Evolutionary conservation across 1,140 invertebrate genomes (phyloP).

Genomic region (roundworm (Caenorhabditis elegans)): DNA sequence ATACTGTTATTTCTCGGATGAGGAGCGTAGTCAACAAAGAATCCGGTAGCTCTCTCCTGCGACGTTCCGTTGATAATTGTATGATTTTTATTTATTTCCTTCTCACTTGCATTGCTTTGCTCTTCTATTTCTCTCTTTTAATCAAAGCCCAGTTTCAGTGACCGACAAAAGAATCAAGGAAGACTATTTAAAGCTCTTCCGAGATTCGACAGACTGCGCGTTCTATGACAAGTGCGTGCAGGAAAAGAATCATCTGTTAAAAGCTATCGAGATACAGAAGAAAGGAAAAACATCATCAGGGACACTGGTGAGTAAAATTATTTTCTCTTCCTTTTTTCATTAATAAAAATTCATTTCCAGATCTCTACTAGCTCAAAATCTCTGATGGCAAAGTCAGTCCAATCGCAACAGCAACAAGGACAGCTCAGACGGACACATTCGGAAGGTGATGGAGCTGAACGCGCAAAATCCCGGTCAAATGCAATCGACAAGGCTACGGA

Average conservation of each 20-base stretch:
- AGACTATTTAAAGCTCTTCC: background rate
- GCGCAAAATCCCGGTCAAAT: background rate
- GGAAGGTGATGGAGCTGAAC: background rate
- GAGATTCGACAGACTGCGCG: background rate
- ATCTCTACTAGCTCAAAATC: background rate
- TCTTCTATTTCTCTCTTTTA: background rate
- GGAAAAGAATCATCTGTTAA: background rate
- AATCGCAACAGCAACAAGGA: background rate
- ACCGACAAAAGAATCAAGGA: background rate
- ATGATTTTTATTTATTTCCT: background rate
- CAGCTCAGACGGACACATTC: background rate
- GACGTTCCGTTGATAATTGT: background rate
- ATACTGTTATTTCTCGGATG: background rate
- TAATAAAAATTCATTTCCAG: background rate
- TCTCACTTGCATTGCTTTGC: background rate
- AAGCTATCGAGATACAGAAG: slow-evolving; percentile 1
- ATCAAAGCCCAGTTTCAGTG: background rate
- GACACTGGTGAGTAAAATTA: background rate
- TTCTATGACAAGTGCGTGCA: slow-evolving; percentile 1
- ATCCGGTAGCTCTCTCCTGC: background rate
- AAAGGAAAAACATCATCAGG: background rate
- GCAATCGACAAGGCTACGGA: slow-evolving; percentile 73
- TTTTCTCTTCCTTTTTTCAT: background rate
- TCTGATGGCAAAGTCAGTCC: background rate
- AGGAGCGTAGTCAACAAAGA: background rate